phyloP scores from a whole-genome alignment of 2,113 vertebrate genomes.

The Pyxicephalus adspersus region DNA sequence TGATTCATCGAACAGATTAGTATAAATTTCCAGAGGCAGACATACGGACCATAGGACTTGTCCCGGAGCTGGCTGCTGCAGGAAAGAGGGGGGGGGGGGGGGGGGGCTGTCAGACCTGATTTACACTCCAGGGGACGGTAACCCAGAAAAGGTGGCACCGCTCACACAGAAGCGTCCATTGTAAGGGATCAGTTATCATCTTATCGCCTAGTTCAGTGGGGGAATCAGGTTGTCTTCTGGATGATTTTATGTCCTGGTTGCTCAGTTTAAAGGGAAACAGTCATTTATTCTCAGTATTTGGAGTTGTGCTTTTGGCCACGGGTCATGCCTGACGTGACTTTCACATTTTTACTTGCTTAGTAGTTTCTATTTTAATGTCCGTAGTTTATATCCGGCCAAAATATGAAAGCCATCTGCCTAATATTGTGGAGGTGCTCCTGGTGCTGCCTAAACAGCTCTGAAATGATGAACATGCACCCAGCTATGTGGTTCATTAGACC shows the following conservation, averaged over 20 bases:
- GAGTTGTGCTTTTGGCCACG: no score
- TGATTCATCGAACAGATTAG: not conserved
- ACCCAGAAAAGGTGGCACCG: conserved; percentile 28
- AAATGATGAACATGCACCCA: no score
- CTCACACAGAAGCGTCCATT: conserved; percentile 5
- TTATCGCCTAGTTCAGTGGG: not conserved
- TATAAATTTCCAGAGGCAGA: conserved; percentile 6
- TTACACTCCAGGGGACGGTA: not conserved
- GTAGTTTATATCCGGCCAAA: no score
- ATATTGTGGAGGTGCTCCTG: no score
- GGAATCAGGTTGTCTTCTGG: not conserved
- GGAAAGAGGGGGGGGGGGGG: conserved; percentile 66
- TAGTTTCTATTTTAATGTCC: no score
- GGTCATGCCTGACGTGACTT: no score
- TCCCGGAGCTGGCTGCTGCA: conserved; percentile 57
- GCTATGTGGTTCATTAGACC: no score
- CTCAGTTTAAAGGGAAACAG: not conserved
- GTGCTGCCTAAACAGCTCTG: no score
- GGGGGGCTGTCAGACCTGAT: conserved; percentile 24
- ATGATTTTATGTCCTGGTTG: not conserved
- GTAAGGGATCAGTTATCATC: conserved; percentile 10
- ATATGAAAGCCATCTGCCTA: no score
- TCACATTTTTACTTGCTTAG: no score
- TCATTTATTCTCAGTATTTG: no score
- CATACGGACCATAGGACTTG: conserved; percentile 79